Evolutionary conservation across 2,888 invertebrate species (phyloP).

Genomic region (Steinernema scapterisci): DNA sequence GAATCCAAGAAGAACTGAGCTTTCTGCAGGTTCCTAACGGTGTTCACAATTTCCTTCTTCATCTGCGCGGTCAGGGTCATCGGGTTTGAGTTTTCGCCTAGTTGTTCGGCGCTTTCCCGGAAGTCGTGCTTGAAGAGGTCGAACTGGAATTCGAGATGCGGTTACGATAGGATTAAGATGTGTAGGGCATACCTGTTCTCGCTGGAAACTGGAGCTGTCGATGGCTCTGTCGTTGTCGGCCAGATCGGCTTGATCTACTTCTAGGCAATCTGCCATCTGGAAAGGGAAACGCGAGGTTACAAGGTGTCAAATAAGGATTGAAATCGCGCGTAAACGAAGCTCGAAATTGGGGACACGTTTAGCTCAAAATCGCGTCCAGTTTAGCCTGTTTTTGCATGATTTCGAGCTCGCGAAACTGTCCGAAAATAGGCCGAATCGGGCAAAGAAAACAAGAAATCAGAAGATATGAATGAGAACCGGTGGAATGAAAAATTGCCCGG

Average conservation of each 20-base stretch:
- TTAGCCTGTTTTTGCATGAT: too few relatives aligned
- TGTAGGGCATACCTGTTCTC: constrained; percentile 35
- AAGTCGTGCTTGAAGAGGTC: constrained; percentile 46
- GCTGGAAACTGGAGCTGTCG: constrained; percentile 40
- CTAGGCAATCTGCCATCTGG: constrained; percentile 39
- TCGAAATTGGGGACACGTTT: too few relatives aligned
- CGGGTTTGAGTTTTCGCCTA: constrained; percentile 36
- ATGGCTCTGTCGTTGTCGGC: constrained; percentile 41
- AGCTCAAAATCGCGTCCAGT: too few relatives aligned
- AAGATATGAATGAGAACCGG: too few relatives aligned
- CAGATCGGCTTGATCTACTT: constrained; percentile 32
- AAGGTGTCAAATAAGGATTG: too few relatives aligned
- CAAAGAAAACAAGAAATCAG: too few relatives aligned
- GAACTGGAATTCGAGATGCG: constrained; percentile 33
- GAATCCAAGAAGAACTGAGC: constrained; percentile 42
- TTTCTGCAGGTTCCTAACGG: constrained; percentile 42
- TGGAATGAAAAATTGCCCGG: too few relatives aligned
- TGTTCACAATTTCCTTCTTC: constrained; percentile 46
- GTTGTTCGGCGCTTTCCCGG: constrained; percentile 43
- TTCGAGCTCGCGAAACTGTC: too few relatives aligned
- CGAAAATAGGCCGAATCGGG: too few relatives aligned
- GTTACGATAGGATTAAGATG: background rate
- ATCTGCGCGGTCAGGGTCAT: constrained; percentile 34
- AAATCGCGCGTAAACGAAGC: too few relatives aligned
- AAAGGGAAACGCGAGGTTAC: too few relatives aligned